Conservation (phyloP, 2,113 vertebrate species). For the Narcine bancroftii region DNA sequence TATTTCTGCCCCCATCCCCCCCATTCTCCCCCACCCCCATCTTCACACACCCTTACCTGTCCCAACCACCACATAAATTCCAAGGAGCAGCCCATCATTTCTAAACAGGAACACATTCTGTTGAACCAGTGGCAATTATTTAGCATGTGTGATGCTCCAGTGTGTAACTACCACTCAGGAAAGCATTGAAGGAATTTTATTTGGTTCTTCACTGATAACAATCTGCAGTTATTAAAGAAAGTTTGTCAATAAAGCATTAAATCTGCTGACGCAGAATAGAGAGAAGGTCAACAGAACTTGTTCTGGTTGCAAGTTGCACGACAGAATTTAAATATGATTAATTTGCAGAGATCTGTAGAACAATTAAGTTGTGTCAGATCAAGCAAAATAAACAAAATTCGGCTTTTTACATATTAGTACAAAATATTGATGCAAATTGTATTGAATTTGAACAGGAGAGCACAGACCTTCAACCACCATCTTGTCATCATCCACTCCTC, state of each 20-base stretch:
- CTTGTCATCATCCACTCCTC: too few relatives aligned
- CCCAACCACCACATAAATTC: background rate
- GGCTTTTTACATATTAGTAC: background rate
- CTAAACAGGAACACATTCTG: background rate
- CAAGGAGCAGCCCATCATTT: background rate
- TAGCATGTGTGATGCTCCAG: background rate
- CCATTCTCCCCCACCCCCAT: too few relatives aligned
- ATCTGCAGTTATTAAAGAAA: conserved; percentile 12
- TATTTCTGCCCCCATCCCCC: background rate
- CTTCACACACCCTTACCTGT: background rate
- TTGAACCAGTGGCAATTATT: background rate
- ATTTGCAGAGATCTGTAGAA: background rate
- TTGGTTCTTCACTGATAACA: background rate
- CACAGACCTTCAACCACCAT: too few relatives aligned
- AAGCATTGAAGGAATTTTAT: background rate
- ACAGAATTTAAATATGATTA: background rate
- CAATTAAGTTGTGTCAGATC: background rate
- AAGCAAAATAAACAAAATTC: background rate
- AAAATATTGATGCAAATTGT: background rate
- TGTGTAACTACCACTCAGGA: background rate
- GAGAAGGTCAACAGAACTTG: background rate
- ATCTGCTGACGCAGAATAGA: background rate
- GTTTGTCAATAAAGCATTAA: background rate
- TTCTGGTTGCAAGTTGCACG: background rate
- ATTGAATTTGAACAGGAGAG: too few relatives aligned